Conservation (phyloP, 2,797 vertebrate genomes). For the Rhynchonycteris naso region DNA sequence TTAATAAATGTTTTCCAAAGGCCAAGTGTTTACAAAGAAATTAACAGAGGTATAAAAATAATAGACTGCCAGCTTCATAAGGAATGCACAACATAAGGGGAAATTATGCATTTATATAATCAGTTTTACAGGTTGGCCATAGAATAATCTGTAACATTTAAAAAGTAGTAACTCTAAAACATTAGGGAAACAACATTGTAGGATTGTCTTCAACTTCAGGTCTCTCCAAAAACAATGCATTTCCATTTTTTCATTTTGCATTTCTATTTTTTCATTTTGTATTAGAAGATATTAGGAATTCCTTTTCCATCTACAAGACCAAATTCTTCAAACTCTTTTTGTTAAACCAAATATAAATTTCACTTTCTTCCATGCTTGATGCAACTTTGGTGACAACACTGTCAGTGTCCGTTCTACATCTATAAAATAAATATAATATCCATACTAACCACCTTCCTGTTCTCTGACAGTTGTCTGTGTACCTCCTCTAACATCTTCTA, state of each 20-base stretch:
- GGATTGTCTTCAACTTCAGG: not conserved
- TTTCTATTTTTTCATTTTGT: not conserved
- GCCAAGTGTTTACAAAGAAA: not conserved
- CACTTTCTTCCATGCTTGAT: not conserved
- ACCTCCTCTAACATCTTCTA: not conserved
- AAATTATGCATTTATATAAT: not conserved
- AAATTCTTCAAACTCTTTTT: not conserved
- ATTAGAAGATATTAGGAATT: not conserved
- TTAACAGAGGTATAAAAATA: not conserved
- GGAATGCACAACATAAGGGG: not conserved
- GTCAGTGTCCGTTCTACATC: not conserved
- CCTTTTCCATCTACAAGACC: not conserved
- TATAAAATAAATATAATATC: not conserved
- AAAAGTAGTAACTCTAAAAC: not conserved
- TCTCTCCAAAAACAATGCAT: not conserved
- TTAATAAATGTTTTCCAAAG: slow-evolving; percentile 1
- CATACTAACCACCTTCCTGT: not conserved
- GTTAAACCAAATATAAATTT: not conserved
- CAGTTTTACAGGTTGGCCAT: not conserved
- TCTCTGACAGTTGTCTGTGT: not conserved
- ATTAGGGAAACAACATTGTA: not conserved
- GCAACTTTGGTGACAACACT: not conserved
- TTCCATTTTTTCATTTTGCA: not conserved
- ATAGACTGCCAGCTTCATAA: not conserved
- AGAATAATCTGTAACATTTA: not conserved